Conservation (phyloP, 2,113 vertebrate species). For the Burhinus oedicnemus region DNA sequence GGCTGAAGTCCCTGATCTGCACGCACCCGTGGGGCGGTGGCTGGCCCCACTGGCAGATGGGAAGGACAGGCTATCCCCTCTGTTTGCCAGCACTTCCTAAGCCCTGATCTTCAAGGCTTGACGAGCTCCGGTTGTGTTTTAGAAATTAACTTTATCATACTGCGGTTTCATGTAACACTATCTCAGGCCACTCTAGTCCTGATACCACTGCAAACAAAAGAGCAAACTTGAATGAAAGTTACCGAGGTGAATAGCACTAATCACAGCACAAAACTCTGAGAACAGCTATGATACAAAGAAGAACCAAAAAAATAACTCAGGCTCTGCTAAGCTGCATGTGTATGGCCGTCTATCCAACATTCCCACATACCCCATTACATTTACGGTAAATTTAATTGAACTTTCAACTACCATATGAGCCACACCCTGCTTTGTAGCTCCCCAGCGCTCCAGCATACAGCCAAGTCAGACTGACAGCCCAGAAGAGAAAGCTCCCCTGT, state of each 20-base stretch:
- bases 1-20: neutral
- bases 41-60: rapidly evolving
- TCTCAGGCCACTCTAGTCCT: neutral
- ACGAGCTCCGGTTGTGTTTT: neutral
- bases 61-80: too few relatives aligned
- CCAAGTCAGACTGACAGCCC: neutral
- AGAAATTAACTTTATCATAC: neutral
- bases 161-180: neutral
- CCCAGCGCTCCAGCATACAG: rapidly evolving
- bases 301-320: neutral
- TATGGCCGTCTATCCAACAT: neutral
- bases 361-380: neutral
- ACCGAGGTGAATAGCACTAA: neutral
- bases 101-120: neutral
- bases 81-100: neutral
- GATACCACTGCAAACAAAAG: neutral
- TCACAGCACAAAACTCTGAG: neutral
- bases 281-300: neutral
- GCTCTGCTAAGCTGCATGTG: rapidly evolving
- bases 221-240: neutral
- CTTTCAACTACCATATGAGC: neutral
- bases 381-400: neutral
- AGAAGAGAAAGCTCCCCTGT: neutral
- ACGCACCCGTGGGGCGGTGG: rapidly evolving
- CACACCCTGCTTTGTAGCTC: neutral